Conservation (phyloP, 1,140 invertebrate genomes). For the Drosophila tropicalis region DNA sequence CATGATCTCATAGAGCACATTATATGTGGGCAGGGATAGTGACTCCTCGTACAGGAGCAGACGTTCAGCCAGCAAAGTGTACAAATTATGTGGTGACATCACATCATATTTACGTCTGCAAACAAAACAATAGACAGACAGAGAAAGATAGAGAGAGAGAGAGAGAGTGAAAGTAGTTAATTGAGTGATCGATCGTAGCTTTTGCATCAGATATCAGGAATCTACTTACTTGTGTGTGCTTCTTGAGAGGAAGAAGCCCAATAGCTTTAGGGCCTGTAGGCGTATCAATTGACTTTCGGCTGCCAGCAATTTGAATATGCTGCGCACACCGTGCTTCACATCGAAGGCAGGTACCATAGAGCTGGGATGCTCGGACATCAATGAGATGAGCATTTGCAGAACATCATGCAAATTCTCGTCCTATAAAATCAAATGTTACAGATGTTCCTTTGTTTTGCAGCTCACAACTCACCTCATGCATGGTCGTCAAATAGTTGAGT, state of each 20-base stretch:
- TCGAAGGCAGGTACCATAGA: constrained; percentile 99
- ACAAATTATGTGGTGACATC: constrained; percentile 99
- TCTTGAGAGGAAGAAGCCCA: constrained; percentile 97
- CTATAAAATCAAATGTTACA: constrained; percentile 83
- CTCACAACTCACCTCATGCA: constrained; percentile 91
- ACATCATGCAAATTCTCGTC: constrained; percentile 99
- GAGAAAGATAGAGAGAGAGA: background rate
- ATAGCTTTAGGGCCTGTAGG: constrained; percentile 96
- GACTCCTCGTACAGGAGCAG: constrained; percentile 95
- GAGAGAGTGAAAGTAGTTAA: background rate
- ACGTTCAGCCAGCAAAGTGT: constrained; percentile 96
- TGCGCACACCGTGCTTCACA: constrained; percentile 96
- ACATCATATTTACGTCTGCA: constrained; percentile 97
- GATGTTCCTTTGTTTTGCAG: background rate
- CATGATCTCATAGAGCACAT: constrained; percentile 99
- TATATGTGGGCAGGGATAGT: constrained; percentile 96
- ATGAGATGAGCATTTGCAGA: constrained; percentile 96
- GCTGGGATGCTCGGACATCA: constrained; percentile 99
- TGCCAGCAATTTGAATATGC: constrained; percentile 97
- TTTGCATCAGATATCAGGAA: too few relatives aligned
- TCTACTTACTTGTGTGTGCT: constrained; percentile 95
- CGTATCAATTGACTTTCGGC: constrained; percentile 97
- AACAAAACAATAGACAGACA: background rate
- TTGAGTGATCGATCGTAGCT: background rate
- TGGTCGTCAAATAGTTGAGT: constrained; percentile 98